A percentile compares a stretch with the other conserved stretches of the same genome.
Evolutionary conservation across 2,113 vertebrate species (phyloP).

Genomic region (Apus apus): DNA sequence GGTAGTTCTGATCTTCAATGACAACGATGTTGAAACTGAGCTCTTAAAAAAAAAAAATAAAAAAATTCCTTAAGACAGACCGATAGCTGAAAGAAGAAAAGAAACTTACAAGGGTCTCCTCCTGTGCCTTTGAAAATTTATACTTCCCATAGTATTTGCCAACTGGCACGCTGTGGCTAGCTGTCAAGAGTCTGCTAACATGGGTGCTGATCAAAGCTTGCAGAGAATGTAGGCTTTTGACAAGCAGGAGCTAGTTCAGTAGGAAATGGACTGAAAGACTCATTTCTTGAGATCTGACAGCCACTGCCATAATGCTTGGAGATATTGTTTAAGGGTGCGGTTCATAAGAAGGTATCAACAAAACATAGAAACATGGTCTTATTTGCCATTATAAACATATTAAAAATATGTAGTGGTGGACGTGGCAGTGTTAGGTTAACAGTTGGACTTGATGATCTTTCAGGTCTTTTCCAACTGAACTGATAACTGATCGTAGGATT

Average conservation of each 20-base stretch:
- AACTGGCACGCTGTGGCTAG: not conserved
- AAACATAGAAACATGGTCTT: not conserved
- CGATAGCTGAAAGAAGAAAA: not conserved
- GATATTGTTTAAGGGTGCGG: not conserved
- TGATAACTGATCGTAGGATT: too few species aligned
- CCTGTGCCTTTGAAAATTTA: not conserved
- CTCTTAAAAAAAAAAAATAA: not conserved
- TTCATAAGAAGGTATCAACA: not conserved
- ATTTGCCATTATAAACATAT: not conserved
- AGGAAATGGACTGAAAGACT: not conserved
- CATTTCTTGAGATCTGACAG: not conserved
- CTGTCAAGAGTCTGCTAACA: not conserved
- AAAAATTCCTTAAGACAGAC: not conserved
- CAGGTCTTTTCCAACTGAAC: too few species aligned
- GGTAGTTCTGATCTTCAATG: not conserved
- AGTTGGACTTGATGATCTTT: too few species aligned
- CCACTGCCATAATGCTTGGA: not conserved
- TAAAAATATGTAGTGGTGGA: too few species aligned
- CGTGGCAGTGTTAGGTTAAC: too few species aligned
- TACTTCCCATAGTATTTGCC: not conserved
- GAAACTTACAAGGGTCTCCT: not conserved
- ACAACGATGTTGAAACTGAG: not conserved
- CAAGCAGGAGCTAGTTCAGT: not conserved
- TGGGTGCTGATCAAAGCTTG: rapidly evolving
- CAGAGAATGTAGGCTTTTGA: not conserved